A percentile compares a stretch with the other conserved stretches of the same genome.
Conservation (phyloP, 2,113 vertebrate genomes). For the Chinchilla lanigera region DNA sequence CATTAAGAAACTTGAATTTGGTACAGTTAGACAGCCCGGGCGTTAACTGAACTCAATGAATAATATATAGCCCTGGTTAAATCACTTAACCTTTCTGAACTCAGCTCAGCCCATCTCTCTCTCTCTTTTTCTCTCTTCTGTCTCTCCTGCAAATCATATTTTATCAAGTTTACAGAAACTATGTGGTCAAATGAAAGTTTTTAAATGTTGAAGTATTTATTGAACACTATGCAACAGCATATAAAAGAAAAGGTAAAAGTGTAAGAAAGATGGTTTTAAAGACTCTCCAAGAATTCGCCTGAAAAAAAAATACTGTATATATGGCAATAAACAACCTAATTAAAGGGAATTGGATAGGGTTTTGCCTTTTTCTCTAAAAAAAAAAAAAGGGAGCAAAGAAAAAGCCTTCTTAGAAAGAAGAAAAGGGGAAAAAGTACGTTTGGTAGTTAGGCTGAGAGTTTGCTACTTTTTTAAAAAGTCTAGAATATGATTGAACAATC, state of each 20-base stretch:
- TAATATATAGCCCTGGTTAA: background rate
- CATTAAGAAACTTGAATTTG: background rate
- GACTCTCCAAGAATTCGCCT: background rate
- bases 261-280: background rate
- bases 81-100: background rate
- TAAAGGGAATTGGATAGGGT: background rate
- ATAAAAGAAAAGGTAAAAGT: background rate
- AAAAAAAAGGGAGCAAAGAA: conserved; percentile 50
- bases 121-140: too few species aligned
- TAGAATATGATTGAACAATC: conserved; percentile 68
- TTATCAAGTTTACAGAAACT: background rate
- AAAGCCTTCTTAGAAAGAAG: conserved; percentile 43
- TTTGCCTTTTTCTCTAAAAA: conserved; percentile 30
- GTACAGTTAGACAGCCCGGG: background rate
- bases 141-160: background rate
- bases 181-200: background rate
- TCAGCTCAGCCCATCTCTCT: background rate
- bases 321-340: background rate
- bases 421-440: background rate
- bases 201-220: conserved; percentile 12
- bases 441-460: conserved; percentile 22
- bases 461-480: conserved; percentile 11
- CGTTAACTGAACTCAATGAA: background rate
- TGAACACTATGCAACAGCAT: background rate
- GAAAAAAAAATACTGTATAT: background rate